Conservation (phyloP, 2,797 vertebrate genomes). For the Lacerta bilineata region DNA sequence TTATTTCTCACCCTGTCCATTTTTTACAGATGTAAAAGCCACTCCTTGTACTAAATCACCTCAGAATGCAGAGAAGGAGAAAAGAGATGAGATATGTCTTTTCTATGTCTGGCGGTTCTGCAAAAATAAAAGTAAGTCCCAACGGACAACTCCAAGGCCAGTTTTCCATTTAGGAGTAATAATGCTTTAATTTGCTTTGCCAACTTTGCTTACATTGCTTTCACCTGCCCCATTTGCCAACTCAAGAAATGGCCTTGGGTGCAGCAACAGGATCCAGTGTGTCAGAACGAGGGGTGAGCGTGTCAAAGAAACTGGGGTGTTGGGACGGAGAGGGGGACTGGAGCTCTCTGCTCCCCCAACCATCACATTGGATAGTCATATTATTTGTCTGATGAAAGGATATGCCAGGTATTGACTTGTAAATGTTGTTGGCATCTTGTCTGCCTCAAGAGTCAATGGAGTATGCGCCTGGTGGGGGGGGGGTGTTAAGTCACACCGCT, state of each 20-base stretch:
- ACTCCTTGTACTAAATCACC: not conserved
- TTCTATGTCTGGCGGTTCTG: conserved; percentile 84
- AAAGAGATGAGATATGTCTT: conserved; percentile 86
- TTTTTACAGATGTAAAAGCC: conserved; percentile 49
- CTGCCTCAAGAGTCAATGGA: too few species aligned
- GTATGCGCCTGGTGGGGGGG: rapidly evolving
- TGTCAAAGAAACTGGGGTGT: not conserved
- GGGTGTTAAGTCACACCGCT: too few species aligned
- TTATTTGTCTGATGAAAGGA: not conserved
- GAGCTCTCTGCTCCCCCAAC: not conserved
- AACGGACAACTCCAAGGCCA: not conserved
- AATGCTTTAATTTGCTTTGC: not conserved
- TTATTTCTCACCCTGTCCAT: not conserved
- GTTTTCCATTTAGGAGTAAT: not conserved
- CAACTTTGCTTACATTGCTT: not conserved
- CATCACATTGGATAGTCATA: not conserved
- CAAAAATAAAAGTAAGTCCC: conserved; percentile 81
- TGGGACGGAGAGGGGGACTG: too few species aligned
- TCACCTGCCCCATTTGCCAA: too few species aligned
- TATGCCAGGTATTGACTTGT: not conserved
- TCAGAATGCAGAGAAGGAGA: conserved; percentile 53
- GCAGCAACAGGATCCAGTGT: too few species aligned
- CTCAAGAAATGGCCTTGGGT: not conserved
- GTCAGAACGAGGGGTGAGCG: not conserved
- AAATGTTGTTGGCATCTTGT: too few species aligned